These are phyloP conservation scores for Machaerirhynchus nigripectus DNA, from an alignment of 2,113 vertebrate genomes.

Conservation along the genomic window DNA sequence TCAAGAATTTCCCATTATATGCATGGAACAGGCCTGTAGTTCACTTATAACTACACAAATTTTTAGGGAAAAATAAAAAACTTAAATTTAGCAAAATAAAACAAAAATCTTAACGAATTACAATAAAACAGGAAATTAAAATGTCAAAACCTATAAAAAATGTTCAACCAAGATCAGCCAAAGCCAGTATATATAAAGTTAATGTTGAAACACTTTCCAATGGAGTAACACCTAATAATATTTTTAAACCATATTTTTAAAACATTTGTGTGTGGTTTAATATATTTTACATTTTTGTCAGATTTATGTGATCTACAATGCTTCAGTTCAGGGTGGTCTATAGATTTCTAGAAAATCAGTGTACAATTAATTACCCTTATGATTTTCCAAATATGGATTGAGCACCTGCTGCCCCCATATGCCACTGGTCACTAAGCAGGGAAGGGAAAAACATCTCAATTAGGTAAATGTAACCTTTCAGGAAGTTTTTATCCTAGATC, in stretches of 20 bases:
- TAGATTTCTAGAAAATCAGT: not conserved
- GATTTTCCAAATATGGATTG: not conserved
- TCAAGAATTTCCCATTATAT: not conserved
- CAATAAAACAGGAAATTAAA: constrained; percentile 19
- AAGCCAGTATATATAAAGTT: not conserved
- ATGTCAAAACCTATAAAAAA: not conserved
- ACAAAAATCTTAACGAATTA: not conserved
- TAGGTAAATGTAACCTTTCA: not conserved
- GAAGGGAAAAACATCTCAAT: not conserved
- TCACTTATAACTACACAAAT: not conserved
- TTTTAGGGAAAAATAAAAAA: not conserved
- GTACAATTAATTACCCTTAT: not conserved
- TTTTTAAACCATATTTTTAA: not conserved
- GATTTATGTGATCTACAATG: not conserved
- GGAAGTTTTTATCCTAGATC: not conserved
- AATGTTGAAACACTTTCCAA: not conserved
- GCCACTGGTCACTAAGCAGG: not conserved
- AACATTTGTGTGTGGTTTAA: not conserved
- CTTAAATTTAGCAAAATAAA: not conserved
- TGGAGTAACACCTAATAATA: not conserved
- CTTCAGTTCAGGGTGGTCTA: not conserved
- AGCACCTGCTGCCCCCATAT: not conserved
- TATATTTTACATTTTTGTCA: not conserved
- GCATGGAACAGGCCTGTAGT: not conserved
- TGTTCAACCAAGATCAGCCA: not conserved